Conservation (phyloP, 2,888 invertebrate genomes). For the Charanyca ferruginea region DNA sequence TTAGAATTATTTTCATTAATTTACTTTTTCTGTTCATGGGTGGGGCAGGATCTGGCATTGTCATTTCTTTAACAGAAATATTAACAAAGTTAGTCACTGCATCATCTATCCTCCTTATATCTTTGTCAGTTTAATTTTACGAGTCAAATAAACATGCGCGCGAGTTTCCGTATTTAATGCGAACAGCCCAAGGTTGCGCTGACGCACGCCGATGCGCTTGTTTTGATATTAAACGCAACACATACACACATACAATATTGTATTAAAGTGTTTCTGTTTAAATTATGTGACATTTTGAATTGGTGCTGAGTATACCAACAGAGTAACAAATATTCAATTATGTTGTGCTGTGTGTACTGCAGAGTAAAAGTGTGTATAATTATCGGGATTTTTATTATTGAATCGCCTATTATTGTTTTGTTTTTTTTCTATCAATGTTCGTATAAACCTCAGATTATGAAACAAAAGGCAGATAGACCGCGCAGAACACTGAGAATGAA, state of each 20-base stretch:
- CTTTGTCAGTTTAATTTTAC: slow-evolving; percentile 76
- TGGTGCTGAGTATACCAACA: slow-evolving; percentile 37
- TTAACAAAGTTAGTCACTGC: slow-evolving; percentile 8
- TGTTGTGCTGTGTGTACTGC: slow-evolving; percentile 10
- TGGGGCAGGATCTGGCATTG: too few species aligned
- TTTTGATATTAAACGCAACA: slow-evolving; percentile 62
- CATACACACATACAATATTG: slow-evolving; percentile 28
- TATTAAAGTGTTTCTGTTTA: slow-evolving; percentile 51
- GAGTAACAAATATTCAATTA: slow-evolving; percentile 51
- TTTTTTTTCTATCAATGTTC: too few species aligned
- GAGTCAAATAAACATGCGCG: slow-evolving; percentile 77
- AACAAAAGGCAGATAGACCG: too few species aligned
- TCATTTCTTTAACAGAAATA: too few species aligned
- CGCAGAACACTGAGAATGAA: too few species aligned
- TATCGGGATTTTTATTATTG: slow-evolving; percentile 30
- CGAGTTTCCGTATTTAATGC: slow-evolving; percentile 78
- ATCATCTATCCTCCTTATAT: slow-evolving; percentile 64
- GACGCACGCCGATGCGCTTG: slow-evolving; percentile 67
- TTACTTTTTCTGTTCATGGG: too few species aligned
- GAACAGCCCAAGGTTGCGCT: slow-evolving; percentile 72
- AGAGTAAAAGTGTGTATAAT: slow-evolving; percentile 3
- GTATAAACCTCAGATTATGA: too few species aligned
- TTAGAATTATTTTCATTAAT: too few species aligned
- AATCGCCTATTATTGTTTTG: too few species aligned
- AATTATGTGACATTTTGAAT: slow-evolving; percentile 58